Evolutionary conservation across 2,888 invertebrate species (phyloP).

Genomic region (Sepiola atlantica): DNA sequence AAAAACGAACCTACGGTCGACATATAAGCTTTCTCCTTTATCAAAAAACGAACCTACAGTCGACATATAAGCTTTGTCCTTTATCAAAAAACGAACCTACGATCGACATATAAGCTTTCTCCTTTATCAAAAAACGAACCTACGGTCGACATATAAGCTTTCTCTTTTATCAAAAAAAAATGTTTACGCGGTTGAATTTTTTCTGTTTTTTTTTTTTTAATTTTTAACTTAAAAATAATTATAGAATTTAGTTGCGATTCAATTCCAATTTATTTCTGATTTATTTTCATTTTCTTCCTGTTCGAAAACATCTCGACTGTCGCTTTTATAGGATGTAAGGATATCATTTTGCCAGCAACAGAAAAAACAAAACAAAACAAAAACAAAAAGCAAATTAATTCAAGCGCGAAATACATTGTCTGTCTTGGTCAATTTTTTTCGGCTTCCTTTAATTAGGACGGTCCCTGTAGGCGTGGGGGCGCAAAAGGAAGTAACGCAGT

Average conservation of each 20-base stretch:
- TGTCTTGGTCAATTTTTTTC: neutral
- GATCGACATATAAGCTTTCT: too few species aligned
- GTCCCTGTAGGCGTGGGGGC: neutral
- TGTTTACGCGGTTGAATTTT: neutral
- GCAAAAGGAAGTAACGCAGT: neutral
- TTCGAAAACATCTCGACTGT: too few species aligned
- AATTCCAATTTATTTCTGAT: neutral
- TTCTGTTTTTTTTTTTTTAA: neutral
- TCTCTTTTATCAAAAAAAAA: too few species aligned
- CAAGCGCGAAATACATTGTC: neutral
- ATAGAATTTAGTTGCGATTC: neutral
- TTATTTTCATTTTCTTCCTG: neutral
- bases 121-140: too few species aligned
- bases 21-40: too few species aligned
- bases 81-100: too few species aligned
- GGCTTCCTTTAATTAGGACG: slow-evolving; percentile 4
- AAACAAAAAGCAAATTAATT: neutral
- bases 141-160: too few species aligned
- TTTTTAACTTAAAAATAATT: neutral
- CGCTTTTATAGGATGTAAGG: neutral
- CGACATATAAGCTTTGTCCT: too few species aligned
- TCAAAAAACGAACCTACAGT: too few species aligned
- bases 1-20: too few species aligned
- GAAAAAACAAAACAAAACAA: neutral
- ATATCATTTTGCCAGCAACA: neutral